Evolutionary conservation across 1,140 invertebrate species (phyloP).

Genomic region (Bombus confusus): DNA sequence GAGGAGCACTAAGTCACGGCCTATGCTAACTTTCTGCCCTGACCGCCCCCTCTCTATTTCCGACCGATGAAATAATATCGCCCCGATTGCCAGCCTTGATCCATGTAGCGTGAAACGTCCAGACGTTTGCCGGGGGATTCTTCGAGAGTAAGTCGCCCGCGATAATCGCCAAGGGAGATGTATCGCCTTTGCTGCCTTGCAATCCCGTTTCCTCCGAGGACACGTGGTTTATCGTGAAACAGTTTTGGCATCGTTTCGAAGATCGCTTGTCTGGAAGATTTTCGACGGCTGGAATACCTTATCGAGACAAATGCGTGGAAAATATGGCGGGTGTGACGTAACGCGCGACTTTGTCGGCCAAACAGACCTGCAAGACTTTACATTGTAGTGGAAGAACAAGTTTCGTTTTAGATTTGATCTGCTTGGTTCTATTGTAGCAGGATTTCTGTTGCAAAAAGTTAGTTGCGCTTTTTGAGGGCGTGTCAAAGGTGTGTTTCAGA

Average conservation of each 20-base stretch:
- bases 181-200: not conserved
- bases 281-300: not conserved
- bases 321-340: too few species aligned
- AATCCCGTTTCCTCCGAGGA: not conserved
- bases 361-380: too few species aligned
- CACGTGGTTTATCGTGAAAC: not conserved
- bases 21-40: constrained; percentile 72
- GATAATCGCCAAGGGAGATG: constrained; percentile 32
- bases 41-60: constrained; percentile 53
- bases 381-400: too few species aligned
- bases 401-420: too few species aligned
- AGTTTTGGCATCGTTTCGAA: not conserved
- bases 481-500: too few species aligned
- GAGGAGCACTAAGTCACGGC: constrained; percentile 80
- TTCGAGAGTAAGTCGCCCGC: constrained; percentile 16
- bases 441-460: too few species aligned
- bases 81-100: constrained; percentile 69
- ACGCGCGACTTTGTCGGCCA: not conserved
- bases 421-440: too few species aligned
- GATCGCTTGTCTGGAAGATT: not conserved
- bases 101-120: constrained; percentile 70
- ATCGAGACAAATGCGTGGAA: not conserved
- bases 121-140: constrained; percentile 25
- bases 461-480: too few species aligned
- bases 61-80: constrained; percentile 77